phyloP scores from a whole-genome alignment of 1,140 invertebrate species.

The Macrosteles quadrilineatus region DNA sequence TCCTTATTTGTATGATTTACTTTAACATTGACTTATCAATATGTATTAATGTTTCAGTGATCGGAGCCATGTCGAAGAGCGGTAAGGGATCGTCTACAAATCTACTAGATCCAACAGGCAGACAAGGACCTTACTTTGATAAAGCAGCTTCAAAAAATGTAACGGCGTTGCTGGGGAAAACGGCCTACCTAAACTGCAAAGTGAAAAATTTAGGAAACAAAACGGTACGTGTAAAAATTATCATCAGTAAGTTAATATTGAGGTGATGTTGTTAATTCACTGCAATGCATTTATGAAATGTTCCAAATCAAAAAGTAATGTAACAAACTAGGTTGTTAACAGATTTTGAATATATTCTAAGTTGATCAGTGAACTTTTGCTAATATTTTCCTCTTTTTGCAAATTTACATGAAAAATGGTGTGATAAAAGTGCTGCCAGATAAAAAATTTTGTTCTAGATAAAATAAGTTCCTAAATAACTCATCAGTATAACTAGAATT shows the following conservation, averaged over 20 bases:
- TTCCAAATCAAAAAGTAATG: no score
- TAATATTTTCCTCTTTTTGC: no score
- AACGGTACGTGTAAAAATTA: slow-evolving; percentile 79
- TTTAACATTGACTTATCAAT: no score
- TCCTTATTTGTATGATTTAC: no score
- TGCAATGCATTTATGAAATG: neutral
- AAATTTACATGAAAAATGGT: no score
- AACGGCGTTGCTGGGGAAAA: slow-evolving; percentile 79
- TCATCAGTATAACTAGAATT: no score
- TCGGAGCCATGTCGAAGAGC: slow-evolving; percentile 11
- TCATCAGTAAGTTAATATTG: slow-evolving; percentile 71
- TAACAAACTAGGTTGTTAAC: no score
- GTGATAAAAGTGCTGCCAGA: no score
- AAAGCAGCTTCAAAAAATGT: slow-evolving; percentile 71
- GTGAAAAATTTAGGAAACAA: slow-evolving; percentile 85
- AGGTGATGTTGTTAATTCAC: slow-evolving; percentile 21
- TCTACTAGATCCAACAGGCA: slow-evolving; percentile 11
- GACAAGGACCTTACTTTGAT: slow-evolving; percentile 63
- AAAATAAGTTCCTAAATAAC: no score
- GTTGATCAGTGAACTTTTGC: no score
- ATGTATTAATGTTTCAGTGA: slow-evolving; percentile 20
- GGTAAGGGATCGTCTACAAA: slow-evolving; percentile 12
- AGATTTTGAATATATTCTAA: no score
- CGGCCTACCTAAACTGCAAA: slow-evolving; percentile 79
- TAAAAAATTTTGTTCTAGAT: no score